Evolutionary conservation across 2,888 invertebrate genomes (phyloP).

Genomic region (Arrhopalites spinosus): DNA sequence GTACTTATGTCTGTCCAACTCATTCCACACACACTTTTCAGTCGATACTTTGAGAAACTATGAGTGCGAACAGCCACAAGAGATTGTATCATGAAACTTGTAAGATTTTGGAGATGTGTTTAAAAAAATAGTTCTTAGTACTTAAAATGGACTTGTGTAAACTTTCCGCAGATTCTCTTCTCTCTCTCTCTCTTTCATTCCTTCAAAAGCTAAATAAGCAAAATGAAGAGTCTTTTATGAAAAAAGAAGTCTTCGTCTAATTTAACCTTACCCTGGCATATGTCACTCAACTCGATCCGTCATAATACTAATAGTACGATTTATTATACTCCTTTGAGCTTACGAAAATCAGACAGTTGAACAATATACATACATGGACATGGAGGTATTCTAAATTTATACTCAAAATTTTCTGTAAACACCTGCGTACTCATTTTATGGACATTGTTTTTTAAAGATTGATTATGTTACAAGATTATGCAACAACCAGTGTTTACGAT

Average conservation of each 20-base stretch:
- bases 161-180: not conserved
- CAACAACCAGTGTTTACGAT: no score
- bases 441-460: no score
- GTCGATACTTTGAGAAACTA: no score
- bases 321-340: not conserved
- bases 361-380: no score
- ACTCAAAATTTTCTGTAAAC: not conserved
- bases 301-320: not conserved
- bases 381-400: not conserved
- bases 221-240: not conserved
- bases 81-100: no score
- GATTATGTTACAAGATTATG: no score
- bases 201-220: not conserved
- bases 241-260: not conserved
- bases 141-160: not conserved
- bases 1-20: no score
- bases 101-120: no score
- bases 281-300: not conserved
- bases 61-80: not conserved
- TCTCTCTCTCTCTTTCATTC: not conserved
- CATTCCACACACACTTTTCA: no score
- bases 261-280: not conserved
- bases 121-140: no score
- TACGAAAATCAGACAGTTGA: no score
- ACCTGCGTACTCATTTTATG: not conserved